Evolutionary conservation across 30 jellyfish, hydroid and myxozoan species (phyloP), one percentile per base, ranked within the genome.

Genomic region (Hydractinia echinata): DNA sequence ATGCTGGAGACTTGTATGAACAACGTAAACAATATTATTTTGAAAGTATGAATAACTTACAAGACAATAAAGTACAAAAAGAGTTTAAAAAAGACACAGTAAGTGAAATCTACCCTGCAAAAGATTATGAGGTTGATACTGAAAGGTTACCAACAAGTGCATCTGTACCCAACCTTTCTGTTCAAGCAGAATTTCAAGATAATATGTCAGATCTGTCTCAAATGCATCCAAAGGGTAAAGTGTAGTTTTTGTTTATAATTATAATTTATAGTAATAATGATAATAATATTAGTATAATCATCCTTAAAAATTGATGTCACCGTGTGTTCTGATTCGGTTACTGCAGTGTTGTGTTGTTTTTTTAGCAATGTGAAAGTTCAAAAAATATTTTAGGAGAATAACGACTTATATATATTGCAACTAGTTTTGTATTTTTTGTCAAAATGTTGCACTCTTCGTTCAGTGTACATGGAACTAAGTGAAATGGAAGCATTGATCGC

Each of bases 61-160:
- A 16, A 44, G 16, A 5, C 56, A 61, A 39, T 53, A 54, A 16
- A 13, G 53, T n/a, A 8, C 51, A 54, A n/a, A 20, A 74, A 44
- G 51, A 67, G 16, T 88, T 78, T 7, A 8, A 68, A 13, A 54
- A 70, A 66, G 88, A 82, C 9, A 48, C 89, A 10, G 52, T 84
- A 44, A 86, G 96, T 83, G 97, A 83, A 79, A 55, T 91, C 7
- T 91, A 91, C 79, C 96, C 96, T 10, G 83, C 66, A 0, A 71
- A 87, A 66, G 96, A 90, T 76, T 90, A 90, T 67, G 95, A 90
- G 58, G 1, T 11, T 4, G 56, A 73, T 18, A 30, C 30, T 44
- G 54, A 15, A 15, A 66, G 67, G 10, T 61, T 80, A 48, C 73
- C 61, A 10, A 54, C 10, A 50, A 60, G 87, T 60, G 88, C 82